Conservation (phyloP, 2,113 vertebrate genomes). For the Myotis lucifugus region DNA sequence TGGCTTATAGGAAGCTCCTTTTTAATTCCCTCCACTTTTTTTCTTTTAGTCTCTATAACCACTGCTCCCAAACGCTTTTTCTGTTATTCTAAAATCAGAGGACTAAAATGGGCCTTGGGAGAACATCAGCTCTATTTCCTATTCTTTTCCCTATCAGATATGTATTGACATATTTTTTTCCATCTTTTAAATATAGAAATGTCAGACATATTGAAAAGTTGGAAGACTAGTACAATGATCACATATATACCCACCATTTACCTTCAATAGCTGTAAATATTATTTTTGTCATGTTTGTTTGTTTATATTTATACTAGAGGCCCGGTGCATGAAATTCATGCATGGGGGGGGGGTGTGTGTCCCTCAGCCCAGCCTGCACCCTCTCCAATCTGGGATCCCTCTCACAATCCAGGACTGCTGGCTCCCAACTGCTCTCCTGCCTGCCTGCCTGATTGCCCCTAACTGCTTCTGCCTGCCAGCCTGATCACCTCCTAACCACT, state of each 20-base stretch:
- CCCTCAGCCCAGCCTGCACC: too few species aligned
- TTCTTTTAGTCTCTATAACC: constrained; percentile 60
- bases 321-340: too few species aligned
- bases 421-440: too few species aligned
- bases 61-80: background rate
- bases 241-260: background rate
- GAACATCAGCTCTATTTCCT: background rate
- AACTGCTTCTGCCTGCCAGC: too few species aligned
- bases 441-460: too few species aligned
- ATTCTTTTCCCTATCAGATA: background rate
- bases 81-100: background rate
- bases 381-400: too few species aligned
- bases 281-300: background rate
- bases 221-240: background rate
- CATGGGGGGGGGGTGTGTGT: too few species aligned
- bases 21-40: constrained; percentile 62
- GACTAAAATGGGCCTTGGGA: background rate
- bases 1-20: constrained; percentile 69
- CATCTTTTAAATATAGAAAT: constrained; percentile 6
- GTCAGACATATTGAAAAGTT: background rate
- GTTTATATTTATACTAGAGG: background rate
- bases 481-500: too few species aligned
- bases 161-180: background rate
- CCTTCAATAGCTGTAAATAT: background rate
- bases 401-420: too few species aligned